phyloP scores from a whole-genome alignment of 2,888 invertebrate genomes.

The Papilio gigon region DNA sequence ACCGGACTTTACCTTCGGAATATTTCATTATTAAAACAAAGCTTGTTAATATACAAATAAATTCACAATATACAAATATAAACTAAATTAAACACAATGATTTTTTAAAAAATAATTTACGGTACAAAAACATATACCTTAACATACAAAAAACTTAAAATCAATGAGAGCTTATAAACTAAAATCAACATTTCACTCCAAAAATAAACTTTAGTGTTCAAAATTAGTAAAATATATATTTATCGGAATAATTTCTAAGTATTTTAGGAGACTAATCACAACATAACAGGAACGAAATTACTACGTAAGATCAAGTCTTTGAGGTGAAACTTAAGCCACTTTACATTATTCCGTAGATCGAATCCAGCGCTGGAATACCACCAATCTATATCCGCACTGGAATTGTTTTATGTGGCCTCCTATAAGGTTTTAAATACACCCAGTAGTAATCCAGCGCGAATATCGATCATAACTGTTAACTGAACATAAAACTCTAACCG shows the following conservation, averaged over 20 bases:
- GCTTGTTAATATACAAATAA: not conserved
- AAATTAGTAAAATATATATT: too few relatives aligned
- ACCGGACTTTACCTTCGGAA: not conserved
- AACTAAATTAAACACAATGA: not conserved
- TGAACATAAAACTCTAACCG: too few relatives aligned
- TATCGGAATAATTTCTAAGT: too few relatives aligned
- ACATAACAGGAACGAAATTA: not conserved
- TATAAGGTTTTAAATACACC: too few relatives aligned
- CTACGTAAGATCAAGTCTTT: not conserved
- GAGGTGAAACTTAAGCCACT: too few relatives aligned
- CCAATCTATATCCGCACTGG: too few relatives aligned
- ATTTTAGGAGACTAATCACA: not conserved
- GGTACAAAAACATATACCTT: slow-evolving; percentile 2
- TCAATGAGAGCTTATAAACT: not conserved
- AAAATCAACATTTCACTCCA: not conserved
- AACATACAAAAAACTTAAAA: not conserved
- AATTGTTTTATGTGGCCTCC: too few relatives aligned
- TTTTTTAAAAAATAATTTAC: not conserved
- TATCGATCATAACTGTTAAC: too few relatives aligned
- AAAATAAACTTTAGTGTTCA: too few relatives aligned
- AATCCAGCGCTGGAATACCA: too few relatives aligned
- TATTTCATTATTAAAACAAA: not conserved
- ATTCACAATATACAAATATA: not conserved
- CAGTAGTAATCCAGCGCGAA: too few relatives aligned
- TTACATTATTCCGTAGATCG: too few relatives aligned